Conservation (phyloP, 2,113 vertebrate species). For the Thalassarche chlororhynchos region DNA sequence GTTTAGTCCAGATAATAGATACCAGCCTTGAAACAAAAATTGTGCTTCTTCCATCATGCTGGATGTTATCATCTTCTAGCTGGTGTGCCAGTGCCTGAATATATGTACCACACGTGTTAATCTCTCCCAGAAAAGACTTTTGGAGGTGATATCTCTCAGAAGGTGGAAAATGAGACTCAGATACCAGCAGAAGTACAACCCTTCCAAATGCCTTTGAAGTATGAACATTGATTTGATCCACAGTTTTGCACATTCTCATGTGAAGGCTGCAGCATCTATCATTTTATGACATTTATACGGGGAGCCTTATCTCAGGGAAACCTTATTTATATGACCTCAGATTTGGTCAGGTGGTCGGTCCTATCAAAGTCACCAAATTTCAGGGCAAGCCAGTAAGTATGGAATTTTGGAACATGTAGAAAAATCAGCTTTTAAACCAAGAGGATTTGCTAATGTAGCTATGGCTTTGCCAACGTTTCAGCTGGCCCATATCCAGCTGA, state of each 20-base stretch:
- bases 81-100: neutral
- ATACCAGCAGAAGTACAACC: neutral
- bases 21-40: neutral
- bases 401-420: neutral
- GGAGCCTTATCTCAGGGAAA: neutral
- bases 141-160: neutral
- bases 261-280: neutral
- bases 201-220: neutral
- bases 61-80: neutral
- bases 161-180: neutral
- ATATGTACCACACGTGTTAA: rapidly evolving
- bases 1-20: neutral
- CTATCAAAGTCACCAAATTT: neutral
- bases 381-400: neutral
- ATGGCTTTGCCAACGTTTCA: neutral
- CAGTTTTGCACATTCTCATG: neutral
- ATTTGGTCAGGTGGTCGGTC: neutral
- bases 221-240: neutral
- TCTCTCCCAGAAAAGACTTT: neutral
- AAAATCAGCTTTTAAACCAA: neutral
- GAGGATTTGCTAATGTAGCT: neutral
- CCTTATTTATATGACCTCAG: neutral
- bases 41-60: neutral
- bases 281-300: neutral
- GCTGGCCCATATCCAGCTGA: neutral